A percentile compares a stretch with the other conserved stretches of the same genome.
These are phyloP conservation scores for Sebastes alutus DNA, from an alignment of 2,797 vertebrate species.

Conservation along the genomic window DNA sequence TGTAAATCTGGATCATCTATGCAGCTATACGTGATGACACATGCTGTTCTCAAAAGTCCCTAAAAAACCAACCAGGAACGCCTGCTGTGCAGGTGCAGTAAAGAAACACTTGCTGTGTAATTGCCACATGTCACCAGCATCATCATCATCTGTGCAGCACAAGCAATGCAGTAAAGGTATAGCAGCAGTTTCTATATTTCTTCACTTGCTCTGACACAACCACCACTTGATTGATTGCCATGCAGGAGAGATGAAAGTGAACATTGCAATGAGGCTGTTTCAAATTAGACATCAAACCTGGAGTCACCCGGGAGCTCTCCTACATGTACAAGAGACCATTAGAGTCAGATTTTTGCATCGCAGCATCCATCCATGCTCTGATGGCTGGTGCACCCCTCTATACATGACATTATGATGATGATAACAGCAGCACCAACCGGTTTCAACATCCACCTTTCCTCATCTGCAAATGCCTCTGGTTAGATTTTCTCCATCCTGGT, in stretches of 20 bases:
- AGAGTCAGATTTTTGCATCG: conserved; percentile 46
- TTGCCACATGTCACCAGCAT: conserved; percentile 54
- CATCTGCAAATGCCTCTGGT: conserved; percentile 34
- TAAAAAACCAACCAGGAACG: background rate
- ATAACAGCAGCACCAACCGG: conserved; percentile 40
- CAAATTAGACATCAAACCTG: conserved; percentile 13
- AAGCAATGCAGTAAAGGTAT: conserved; percentile 14
- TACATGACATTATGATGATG: conserved; percentile 44
- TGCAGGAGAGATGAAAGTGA: conserved; percentile 3
- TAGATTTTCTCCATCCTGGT: conserved; percentile 40
- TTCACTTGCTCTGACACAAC: conserved; percentile 8
- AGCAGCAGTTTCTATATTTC: conserved; percentile 6
- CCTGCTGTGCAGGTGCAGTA: conserved; percentile 35
- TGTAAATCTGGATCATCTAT: conserved; percentile 1
- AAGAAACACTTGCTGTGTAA: conserved; percentile 18
- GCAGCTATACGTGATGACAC: background rate
- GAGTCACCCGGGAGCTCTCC: conserved; percentile 3
- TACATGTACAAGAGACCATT: background rate
- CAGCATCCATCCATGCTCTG: conserved; percentile 45
- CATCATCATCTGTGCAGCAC: conserved; percentile 56
- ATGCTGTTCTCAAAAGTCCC: conserved; percentile 1
- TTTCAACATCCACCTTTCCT: conserved; percentile 37
- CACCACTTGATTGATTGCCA: conserved; percentile 1
- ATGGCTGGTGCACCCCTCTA: conserved; percentile 21
- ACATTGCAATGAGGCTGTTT: conserved; percentile 23